Evolutionary conservation across 2,113 vertebrate genomes (phyloP).

Genomic region (Microcebus jonahi): DNA sequence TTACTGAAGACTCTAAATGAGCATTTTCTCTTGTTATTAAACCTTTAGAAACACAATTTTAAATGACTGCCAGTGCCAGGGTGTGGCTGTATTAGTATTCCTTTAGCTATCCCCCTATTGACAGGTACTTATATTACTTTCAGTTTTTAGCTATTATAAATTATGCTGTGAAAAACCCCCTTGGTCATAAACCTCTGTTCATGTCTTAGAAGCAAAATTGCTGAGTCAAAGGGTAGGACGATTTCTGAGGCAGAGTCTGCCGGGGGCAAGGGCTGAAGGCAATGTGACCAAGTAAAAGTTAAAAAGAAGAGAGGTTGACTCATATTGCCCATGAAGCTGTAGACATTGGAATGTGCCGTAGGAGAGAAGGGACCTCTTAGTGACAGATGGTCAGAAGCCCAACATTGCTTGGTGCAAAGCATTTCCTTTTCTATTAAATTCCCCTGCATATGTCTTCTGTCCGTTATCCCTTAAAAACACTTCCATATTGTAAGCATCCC

Average conservation of each 20-base stretch:
- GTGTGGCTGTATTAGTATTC: neutral
- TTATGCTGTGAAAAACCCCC: neutral
- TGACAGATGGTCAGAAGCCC: neutral
- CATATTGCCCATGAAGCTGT: neutral
- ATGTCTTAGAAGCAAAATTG: conserved; percentile 22
- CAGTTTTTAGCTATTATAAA: conserved; percentile 40
- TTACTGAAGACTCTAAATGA: neutral
- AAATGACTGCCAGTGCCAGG: neutral
- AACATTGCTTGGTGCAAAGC: neutral
- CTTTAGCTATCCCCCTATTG: neutral
- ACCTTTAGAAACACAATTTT: conserved; percentile 29
- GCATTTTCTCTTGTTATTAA: neutral
- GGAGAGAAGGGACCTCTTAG: neutral
- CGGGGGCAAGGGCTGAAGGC: neutral
- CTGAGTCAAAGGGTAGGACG: conserved; percentile 1
- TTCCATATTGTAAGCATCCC: neutral
- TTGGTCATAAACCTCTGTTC: conserved; percentile 4
- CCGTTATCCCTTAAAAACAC: neutral
- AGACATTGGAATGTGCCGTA: neutral
- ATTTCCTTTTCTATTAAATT: neutral
- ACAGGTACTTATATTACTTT: neutral
- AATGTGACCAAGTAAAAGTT: neutral
- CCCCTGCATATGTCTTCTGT: neutral
- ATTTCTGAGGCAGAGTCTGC: neutral
- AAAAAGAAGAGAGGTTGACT: neutral